Evolutionary conservation across 2,888 invertebrate species (phyloP).

Genomic region (Drosophila flavopinicola): DNA sequence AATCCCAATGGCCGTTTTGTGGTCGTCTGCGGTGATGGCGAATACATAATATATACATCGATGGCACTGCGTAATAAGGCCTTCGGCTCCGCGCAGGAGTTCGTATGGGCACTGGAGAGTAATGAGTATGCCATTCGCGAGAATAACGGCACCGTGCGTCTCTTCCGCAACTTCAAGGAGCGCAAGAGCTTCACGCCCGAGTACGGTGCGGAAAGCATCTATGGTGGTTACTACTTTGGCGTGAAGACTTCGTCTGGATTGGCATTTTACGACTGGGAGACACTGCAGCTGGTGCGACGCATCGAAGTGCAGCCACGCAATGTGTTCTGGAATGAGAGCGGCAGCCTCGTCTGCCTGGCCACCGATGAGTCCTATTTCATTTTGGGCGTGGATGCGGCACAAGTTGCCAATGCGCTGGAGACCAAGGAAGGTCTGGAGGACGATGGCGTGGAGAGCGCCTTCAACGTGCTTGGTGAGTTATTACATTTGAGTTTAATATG

Average conservation of each 20-base stretch:
- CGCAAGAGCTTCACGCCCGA: conserved; percentile 98
- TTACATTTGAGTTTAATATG: too few relatives aligned
- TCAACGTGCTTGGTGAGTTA: conserved; percentile 89
- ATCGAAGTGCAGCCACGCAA: conserved; percentile 97
- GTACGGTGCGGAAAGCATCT: conserved; percentile 98
- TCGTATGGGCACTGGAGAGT: conserved; percentile 99
- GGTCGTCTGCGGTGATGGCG: conserved; percentile 99
- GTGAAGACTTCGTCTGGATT: conserved; percentile 96
- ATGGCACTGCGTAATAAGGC: conserved; percentile 99
- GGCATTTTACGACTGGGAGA: conserved; percentile 99
- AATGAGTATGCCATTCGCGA: conserved; percentile 96
- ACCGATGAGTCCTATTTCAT: conserved; percentile 98
- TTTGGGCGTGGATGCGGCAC: conserved; percentile 93
- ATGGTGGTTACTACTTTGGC: conserved; percentile 95
- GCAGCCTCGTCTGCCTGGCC: conserved; percentile 95
- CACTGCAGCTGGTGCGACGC: conserved; percentile 94
- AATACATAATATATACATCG: conserved; percentile 99
- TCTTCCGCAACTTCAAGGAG: conserved; percentile 99
- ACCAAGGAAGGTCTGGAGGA: conserved; percentile 91
- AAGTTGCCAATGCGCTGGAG: conserved; percentile 91
- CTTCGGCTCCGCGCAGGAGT: conserved; percentile 99
- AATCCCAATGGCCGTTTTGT: conserved; percentile 97
- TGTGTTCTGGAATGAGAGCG: conserved; percentile 98
- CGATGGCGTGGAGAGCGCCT: conserved; percentile 98
- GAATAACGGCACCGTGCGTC: conserved; percentile 94